Base-by-base conservation (phyloP, 1,140 invertebrate species). In the Anoplophora glabripennis region DNA sequence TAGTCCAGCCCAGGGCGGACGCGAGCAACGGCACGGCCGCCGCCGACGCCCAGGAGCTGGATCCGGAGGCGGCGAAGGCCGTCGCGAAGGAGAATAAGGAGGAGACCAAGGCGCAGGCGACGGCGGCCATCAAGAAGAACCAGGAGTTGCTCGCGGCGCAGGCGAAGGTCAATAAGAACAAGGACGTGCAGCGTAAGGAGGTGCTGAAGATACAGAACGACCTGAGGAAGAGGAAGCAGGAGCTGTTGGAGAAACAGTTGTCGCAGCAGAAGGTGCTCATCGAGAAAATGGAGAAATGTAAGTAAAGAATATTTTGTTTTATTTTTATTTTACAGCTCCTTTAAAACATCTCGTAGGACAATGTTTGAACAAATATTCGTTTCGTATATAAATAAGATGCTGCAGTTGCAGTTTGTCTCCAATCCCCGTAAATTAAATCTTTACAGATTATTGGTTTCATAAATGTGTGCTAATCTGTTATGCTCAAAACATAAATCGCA, bases 211-310 rank as follows among this genome's bases (percentile, higher is more conserved):
- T 90, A 11, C 86, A 86, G 11, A 81, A 83, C 44, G 86, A 93
- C 72, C 76, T 92, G 44, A 81, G 88, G 8, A 88, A 89, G 63
- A 77, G 89, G 0, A 91, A 90, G 61, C 89, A 91, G 70, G 85
- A 87, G 63, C 71, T 94, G 14, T 68, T 94, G 4, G 83, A 90
- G 49, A 92, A 89, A 61, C 89, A 93, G 69, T 72, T 94, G 10
- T 80, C 84, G 11, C 87, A 93, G 64, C 88, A 93, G 67, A 88
- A 86, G 65, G 74, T 86, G 47, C 74, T 93, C 4, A 86, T 94
- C 40, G 82, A 86, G 37, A 85, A 85, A 57, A 77, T 92, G 11
- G 89, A 92, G 66, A 85, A 84, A 48, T 84, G 86, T 80, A 69
- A 78, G 75, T 72, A 35, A 14, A 15, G 35, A 53, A 17, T 33